Percentiles rank a stretch among this genome's conserved stretches.
These are phyloP conservation scores for Aleiodes leptofemur DNA, from an alignment of 2,888 invertebrate genomes.

Conservation along the genomic window DNA sequence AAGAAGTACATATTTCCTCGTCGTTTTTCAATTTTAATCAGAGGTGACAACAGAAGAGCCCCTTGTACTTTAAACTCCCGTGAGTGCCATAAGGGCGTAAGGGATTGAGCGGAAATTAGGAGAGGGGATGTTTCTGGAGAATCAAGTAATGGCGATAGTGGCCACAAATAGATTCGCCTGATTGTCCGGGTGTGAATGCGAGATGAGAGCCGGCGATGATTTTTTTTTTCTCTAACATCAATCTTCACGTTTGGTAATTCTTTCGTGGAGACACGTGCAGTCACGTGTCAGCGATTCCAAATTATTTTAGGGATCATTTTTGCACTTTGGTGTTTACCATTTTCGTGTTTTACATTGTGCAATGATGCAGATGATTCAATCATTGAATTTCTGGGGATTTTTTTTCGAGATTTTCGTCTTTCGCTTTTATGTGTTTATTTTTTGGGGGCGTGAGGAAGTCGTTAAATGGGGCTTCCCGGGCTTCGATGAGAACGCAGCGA, in stretches of 20 bases:
- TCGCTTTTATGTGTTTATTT: no score
- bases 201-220: neutral
- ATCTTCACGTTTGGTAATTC: neutral
- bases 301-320: conserved; percentile 31
- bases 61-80: conserved; percentile 21
- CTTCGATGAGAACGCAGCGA: neutral
- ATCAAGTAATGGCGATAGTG: neutral
- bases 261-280: conserved; percentile 53
- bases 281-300: conserved; percentile 47
- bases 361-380: no score
- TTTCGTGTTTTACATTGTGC: no score
- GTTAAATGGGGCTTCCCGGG: conserved; percentile 2
- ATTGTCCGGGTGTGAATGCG: neutral
- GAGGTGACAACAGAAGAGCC: neutral
- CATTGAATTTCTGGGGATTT: no score
- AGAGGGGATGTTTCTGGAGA: neutral
- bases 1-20: neutral
- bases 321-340: conserved; percentile 6
- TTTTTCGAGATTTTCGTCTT: no score
- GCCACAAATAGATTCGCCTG: neutral
- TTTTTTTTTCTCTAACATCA: conserved; percentile 8
- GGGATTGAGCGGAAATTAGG: no score
- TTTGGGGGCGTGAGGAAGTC: neutral
- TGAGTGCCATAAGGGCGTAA: neutral
- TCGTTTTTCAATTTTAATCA: conserved; percentile 6